Evolutionary conservation across 2,113 vertebrate genomes (phyloP), one percentile per base, ranked within the genome.

Genomic region (Podiceps cristatus): DNA sequence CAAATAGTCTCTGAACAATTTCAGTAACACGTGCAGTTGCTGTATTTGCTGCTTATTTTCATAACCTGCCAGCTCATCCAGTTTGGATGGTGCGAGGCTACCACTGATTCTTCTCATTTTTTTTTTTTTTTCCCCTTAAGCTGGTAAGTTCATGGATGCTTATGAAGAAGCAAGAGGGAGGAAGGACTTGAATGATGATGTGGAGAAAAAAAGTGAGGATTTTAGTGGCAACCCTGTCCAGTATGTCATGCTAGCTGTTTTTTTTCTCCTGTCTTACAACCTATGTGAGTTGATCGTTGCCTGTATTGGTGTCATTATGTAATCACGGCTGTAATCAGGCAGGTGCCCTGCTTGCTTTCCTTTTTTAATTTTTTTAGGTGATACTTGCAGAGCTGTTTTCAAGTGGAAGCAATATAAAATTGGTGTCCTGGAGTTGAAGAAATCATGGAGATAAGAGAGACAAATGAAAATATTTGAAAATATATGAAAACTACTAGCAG

Each of bases 201-300:
- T 37, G 18, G 47, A 80, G 40, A 31, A 40, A 66, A 73, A 73
- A 68, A 60, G 2, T 4, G 10, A 75, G 18, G 33, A 47, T 89
- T 88, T 91, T 55, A 23, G 13, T 47, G 23, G 7, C 22, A 49
- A 0, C 76, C 67, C 18, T 80, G 25, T 27, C 16, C 3, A 1
- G 6, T 64, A 3, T 64, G 25, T 18, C 18, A 9, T 3, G 0
- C 7, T 62, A 33, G n/a, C 23, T 59, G 25, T 0, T 64, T 67
- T 66, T 66, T 67, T 58, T 23, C 7, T 85, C 11, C 27, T 74
- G 37, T 37, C 37, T 37, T 37, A 37, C 37, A 37, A 37, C 37
- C 2, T 8, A 2, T 35, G 6, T 3, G 27, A 42, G 11, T 28
- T 68, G 10, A 37, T 62, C 22, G 4, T 67, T 88, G 40, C 17